Base-by-base conservation (phyloP, 1,140 invertebrate species). In the Macrotrachela quadricornifera region DNA sequence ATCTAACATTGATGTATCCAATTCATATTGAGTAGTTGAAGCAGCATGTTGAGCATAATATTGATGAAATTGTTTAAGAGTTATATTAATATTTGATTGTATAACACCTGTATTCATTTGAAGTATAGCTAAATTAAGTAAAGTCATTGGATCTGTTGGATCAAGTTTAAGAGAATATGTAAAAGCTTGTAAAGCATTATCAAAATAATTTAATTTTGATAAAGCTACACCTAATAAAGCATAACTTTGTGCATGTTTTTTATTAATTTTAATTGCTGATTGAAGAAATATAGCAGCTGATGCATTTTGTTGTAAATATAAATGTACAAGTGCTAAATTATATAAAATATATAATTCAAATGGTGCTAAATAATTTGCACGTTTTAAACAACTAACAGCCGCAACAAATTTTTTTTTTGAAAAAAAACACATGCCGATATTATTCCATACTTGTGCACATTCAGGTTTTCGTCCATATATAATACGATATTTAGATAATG, bases 371-470 rank as follows among this genome's bases (percentile, higher is more conserved):
- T 83, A 84, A 59, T 79, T 74, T 14, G 82, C 80, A 63, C 80
- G 70, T 63, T 84, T 82, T 56, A 84, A 66, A 64, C 81, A 84
- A 59, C 78, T 80, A 30, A 84, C 78, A 6, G 80, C 77, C 52
- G 84, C 84, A 43, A 91, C 82, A 66, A 79, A 83, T 75, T 91
- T 91, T 59, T 84, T 81, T 71, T 87, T 88, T 9, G 80, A 80
- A 64, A 82, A 85, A 68, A 87, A 88, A 62, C 85, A 88, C 77
- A 91, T 80, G 44, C 83, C 86, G 58, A 90, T 80, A 63, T 91
- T 91, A 63, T 86, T 91, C 85, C 85, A 91, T 1, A 91, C 65
- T 14, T 79, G 75, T 9, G 82, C 75, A 58, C 80, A 85, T 64
- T 91, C 82, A 14, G 82, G 78, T 55, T 79, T 74, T 17, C 73